Percentiles rank a stretch among this genome's conserved stretches.
Conservation (phyloP, 2,888 invertebrate genomes). For the Eupeodes latifasciatus region DNA sequence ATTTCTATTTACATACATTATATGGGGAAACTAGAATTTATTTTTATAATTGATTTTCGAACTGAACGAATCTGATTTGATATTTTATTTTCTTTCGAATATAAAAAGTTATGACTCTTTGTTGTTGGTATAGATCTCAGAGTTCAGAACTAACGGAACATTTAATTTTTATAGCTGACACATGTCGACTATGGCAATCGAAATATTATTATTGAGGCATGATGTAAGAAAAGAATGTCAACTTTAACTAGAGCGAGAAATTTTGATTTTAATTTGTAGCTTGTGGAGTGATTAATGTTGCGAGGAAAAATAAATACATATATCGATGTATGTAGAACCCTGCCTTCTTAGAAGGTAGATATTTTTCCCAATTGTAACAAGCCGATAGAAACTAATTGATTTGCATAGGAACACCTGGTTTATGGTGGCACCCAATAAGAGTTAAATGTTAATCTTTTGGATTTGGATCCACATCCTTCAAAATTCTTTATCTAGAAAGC, state of each 20-base stretch:
- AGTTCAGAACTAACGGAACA: slow-evolving; percentile 17
- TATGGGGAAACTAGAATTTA: slow-evolving; percentile 42
- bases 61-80: slow-evolving; percentile 29
- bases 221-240: slow-evolving; percentile 39
- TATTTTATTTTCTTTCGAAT: slow-evolving; percentile 28
- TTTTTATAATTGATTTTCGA: slow-evolving; percentile 64
- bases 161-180: slow-evolving; percentile 65
- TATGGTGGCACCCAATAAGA: no score
- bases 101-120: slow-evolving; percentile 36
- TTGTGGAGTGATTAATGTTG: slow-evolving; percentile 8
- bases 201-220: slow-evolving; percentile 35
- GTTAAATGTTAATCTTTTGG: no score
- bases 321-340: no score
- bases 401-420: no score
- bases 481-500: no score
- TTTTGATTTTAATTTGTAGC: background rate
- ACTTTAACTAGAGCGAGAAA: slow-evolving; percentile 40
- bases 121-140: slow-evolving; percentile 32
- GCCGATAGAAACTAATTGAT: no score
- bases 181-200: slow-evolving; percentile 50
- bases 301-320: background rate
- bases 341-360: no score
- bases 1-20: slow-evolving; percentile 18
- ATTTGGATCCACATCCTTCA: no score
- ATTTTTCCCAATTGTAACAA: no score